Percentiles rank a stretch among this genome's conserved stretches.
phyloP scores from a whole-genome alignment of 2,113 vertebrate species.

The Platanista minor region DNA sequence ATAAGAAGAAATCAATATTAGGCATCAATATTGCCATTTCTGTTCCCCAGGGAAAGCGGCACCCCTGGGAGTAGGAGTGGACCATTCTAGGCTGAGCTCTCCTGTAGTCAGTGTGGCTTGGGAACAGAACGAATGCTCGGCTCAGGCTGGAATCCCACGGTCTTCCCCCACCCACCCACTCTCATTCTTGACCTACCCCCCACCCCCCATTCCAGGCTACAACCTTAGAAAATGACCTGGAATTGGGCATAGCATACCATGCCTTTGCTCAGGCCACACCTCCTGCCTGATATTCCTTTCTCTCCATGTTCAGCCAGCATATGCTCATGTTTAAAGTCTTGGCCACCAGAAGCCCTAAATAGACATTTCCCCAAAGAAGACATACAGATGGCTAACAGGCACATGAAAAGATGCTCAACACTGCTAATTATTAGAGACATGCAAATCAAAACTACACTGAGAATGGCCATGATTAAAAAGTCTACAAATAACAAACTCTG shows the following conservation, averaged over 20 bases:
- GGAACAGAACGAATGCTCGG: not conserved
- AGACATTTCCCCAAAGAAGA: not conserved
- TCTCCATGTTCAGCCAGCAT: not conserved
- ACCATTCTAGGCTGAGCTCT: not conserved
- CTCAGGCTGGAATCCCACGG: not conserved
- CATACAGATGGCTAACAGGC: not conserved
- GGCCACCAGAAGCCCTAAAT: not conserved
- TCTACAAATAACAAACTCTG: not conserved
- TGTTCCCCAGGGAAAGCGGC: not conserved
- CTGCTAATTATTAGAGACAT: not conserved
- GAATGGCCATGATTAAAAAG: not conserved
- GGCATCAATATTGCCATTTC: not conserved
- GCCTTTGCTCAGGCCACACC: not conserved
- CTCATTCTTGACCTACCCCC: not conserved
- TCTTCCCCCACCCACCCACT: not conserved
- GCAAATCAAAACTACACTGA: not conserved
- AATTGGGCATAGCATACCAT: not conserved
- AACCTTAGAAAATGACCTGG: not conserved
- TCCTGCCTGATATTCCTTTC: not conserved
- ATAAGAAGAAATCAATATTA: not conserved
- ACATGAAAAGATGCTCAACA: not conserved
- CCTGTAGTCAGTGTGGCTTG: not conserved
- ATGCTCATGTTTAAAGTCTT: not conserved
- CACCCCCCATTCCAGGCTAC: not conserved
- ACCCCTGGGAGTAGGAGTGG: not conserved